Percentiles rank a stretch among this genome's conserved stretches.
Evolutionary conservation across 1,140 invertebrate genomes (phyloP).

Genomic region (Drosophila willistoni): DNA sequence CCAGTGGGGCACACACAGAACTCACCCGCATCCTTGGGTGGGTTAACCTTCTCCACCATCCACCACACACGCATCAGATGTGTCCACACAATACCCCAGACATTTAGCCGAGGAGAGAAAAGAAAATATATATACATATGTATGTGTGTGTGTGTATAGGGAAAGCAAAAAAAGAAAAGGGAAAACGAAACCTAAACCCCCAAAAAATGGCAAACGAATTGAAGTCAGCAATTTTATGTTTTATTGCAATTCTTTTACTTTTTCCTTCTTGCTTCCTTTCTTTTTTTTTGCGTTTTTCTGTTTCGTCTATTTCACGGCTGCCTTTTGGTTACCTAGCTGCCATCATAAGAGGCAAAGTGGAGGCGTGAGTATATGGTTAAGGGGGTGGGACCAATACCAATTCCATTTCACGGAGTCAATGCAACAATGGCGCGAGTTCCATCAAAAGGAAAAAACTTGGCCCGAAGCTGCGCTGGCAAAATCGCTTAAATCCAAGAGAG

Average conservation of each 20-base stretch:
- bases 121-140: slow-evolving; percentile 26
- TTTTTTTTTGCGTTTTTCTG: background rate
- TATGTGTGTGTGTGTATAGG: background rate
- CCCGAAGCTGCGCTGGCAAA: slow-evolving; percentile 52
- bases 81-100: slow-evolving; percentile 53
- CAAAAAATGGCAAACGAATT: slow-evolving; percentile 79
- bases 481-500: slow-evolving; percentile 67
- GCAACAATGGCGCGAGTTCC: slow-evolving; percentile 50
- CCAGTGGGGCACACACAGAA: slow-evolving; percentile 26
- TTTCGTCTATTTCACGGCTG: slow-evolving; percentile 20
- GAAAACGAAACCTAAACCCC: slow-evolving; percentile 74
- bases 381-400: slow-evolving; percentile 33
- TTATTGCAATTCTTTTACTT: slow-evolving; percentile 74
- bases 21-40: slow-evolving; percentile 1
- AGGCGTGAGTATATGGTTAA: slow-evolving; percentile 2
- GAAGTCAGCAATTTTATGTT: slow-evolving; percentile 81
- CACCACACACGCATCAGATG: slow-evolving; percentile 27
- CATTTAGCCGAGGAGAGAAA: slow-evolving; percentile 43
- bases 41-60: slow-evolving; percentile 17
- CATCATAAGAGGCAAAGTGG: slow-evolving; percentile 12
- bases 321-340: slow-evolving; percentile 17
- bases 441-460: slow-evolving; percentile 70
- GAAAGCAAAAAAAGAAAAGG: slow-evolving; percentile 29
- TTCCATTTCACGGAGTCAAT: slow-evolving; percentile 45
- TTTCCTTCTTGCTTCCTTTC: slow-evolving; percentile 49